Base-by-base conservation (phyloP, 2,888 invertebrate genomes). In the Anticlea derivata region DNA sequence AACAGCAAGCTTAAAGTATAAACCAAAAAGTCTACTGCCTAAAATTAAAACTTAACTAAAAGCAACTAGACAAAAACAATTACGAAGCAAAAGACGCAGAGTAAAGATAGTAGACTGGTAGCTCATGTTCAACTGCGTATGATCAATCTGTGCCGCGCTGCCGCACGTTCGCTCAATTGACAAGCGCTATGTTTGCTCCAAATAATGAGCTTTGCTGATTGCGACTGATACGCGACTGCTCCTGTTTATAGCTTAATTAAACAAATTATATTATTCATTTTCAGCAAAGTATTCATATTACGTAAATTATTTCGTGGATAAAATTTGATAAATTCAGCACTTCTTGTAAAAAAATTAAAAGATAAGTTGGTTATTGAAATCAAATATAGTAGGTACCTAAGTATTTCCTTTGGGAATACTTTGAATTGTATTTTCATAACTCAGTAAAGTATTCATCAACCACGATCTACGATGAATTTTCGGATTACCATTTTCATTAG, bases 181-280 rank as follows among this genome's bases (percentile, higher is more conserved):
- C 53, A 51, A 33, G 47, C 61, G 60, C 50, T 50, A 34, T 61
- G 58, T 60, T 64, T 64, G 49, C 60, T 51, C 53, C 40, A 49
- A 48, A 60, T 60, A 58, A 60, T 59, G 60, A 60, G 61, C 57
- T 58, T 46, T 47, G 51, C 51, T 58, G 61, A 59, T 55, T 56
- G 53, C 53, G 49, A 47, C 35, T 54, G 55, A 53, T 49, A 40
- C 50, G 53, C 46, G 33, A 48, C 41, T 40, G 39, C 50, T 49
- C 55, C 56, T 56, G 45, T 26, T 46, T 38, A 44, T 53, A 10
- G 23, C 48, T 40, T 40, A 40, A 35, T 38, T 47, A 33, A 33
- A 47, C 26, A 22, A 31, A 41, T 47, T 51, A 26, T 37, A 41
- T 49, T n/a, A 37, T 12, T 29, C 0, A 39, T 27, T 17, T 39